These are phyloP conservation scores for Monochamus saltuarius DNA, from an alignment of 1,140 invertebrate species.

Conservation along the genomic window DNA sequence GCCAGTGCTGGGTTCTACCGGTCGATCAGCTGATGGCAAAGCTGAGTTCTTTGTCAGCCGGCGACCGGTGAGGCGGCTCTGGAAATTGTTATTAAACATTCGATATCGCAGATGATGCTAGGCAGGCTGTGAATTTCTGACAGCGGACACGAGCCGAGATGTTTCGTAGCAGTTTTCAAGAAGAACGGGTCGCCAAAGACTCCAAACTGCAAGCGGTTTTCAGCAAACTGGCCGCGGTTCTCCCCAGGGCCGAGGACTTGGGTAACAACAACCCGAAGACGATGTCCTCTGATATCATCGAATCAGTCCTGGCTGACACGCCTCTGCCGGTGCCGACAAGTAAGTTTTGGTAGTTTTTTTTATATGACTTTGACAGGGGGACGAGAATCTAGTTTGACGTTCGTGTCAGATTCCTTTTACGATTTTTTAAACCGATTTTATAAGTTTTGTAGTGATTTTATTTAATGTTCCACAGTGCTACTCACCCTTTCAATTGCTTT, in stretches of 20 bases:
- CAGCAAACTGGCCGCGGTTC: conserved; percentile 41
- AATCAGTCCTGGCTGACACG: conserved; percentile 43
- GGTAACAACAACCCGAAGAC: conserved; percentile 37
- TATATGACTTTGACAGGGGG: not conserved
- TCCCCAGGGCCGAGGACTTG: conserved; percentile 41
- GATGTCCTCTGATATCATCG: conserved; percentile 48
- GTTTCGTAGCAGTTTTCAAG: conserved; percentile 40
- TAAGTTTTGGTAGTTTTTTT: conserved; percentile 29
- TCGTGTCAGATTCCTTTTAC: no score
- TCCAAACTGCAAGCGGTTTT: conserved; percentile 44
- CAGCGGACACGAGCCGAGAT: conserved; percentile 27
- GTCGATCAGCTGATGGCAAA: conserved; percentile 42
- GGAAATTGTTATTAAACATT: conserved; percentile 7
- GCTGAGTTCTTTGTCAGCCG: conserved; percentile 40
- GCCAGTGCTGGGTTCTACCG: conserved; percentile 25
- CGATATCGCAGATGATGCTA: conserved; percentile 15
- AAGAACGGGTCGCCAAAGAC: conserved; percentile 33
- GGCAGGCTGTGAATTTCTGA: conserved; percentile 25
- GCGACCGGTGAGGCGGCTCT: conserved; percentile 24
- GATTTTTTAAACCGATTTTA: no score
- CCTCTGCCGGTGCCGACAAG: conserved; percentile 39
- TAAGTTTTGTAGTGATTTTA: no score
- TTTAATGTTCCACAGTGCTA: no score
- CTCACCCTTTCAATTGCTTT: no score
- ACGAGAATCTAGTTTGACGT: conserved; percentile 7